Conservation (phyloP, 2,888 invertebrate species). For the Pyrrhia umbra region DNA sequence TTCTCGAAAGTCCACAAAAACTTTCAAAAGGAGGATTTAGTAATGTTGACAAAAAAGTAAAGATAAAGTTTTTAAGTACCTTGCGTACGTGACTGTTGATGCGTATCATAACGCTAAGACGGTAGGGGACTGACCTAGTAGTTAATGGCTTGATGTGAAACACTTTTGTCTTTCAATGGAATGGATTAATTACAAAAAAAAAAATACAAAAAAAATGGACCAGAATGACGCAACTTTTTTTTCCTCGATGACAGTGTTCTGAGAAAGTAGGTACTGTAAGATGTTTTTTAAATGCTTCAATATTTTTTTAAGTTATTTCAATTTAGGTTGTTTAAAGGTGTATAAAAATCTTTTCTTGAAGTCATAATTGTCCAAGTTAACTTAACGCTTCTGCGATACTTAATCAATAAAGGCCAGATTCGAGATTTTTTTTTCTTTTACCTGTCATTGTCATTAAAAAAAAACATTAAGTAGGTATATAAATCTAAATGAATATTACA, state of each 20-base stretch:
- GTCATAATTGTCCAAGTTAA: no score
- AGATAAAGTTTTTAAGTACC: slow-evolving; percentile 8
- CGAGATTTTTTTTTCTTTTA: no score
- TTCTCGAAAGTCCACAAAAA: slow-evolving; percentile 29
- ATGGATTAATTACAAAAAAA: background rate
- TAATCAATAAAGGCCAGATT: no score
- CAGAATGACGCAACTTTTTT: background rate
- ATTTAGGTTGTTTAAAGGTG: no score
- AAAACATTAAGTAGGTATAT: background rate
- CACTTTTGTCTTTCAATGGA: background rate
- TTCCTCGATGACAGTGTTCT: background rate
- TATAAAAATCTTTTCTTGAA: no score
- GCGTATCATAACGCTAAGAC: slow-evolving; percentile 29
- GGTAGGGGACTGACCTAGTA: slow-evolving; percentile 14
- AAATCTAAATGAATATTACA: background rate
- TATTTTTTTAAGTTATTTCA: background rate
- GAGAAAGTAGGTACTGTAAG: background rate
- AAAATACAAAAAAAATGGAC: no score
- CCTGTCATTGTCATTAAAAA: no score
- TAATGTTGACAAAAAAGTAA: slow-evolving; percentile 22
- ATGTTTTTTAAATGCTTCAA: background rate
- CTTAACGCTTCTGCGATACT: no score
- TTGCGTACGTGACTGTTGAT: slow-evolving; percentile 45
- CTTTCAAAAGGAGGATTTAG: background rate
- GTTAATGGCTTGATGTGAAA: background rate